Base-by-base conservation (phyloP, 2,888 invertebrate species). In the Nasonovia ribisnigri region DNA sequence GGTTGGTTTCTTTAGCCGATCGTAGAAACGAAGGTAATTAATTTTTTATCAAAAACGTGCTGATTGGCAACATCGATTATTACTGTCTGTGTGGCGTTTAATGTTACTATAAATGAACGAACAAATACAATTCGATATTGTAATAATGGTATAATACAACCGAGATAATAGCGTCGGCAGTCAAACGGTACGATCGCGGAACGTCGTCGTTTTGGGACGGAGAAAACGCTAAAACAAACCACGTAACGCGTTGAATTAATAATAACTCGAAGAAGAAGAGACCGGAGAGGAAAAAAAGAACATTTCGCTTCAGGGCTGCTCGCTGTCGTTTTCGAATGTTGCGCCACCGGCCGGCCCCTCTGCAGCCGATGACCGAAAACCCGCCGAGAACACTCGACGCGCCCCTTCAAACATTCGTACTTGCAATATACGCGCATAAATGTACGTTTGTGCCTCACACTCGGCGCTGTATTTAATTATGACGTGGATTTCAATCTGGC, bases 291-390 rank as follows among this genome's bases (percentile, higher is more conserved):
- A 88, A 88, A 36, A 60, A 51, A 51, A 51, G 13, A 16, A 46
- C 46, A 48, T 88, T 92, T 67, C 43, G 92, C 84, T 89, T 88
- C 89, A 84, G 92, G 92, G 54, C 92, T 92, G 92, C 42, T 51
- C 36, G 16, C 4, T 29, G 29, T 43, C 36, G 92, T 54, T 88
- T 36, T 88, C 67, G 46, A 43, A 42, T 29, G 42, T 90, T 90
- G 42, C 89, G 57, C 48, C 57, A 93, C 54, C 29, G 3, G 46
- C 46, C 46, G 46, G 10, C 46, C 0, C 11, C 46, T n/a, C n/a
- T n/a, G 46, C 46, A 10, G 46, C 29, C 29, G 29, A 46, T 1
- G n/a, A 3, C 60, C 16, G 24, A 60, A 57, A 90, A 93, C 93
- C 90, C 42, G 90, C 60, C 90, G 90, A 29, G 84, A 84, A 60